Evolutionary conservation across 2,888 invertebrate genomes (phyloP).

Genomic region (Galeruca laticollis): DNA sequence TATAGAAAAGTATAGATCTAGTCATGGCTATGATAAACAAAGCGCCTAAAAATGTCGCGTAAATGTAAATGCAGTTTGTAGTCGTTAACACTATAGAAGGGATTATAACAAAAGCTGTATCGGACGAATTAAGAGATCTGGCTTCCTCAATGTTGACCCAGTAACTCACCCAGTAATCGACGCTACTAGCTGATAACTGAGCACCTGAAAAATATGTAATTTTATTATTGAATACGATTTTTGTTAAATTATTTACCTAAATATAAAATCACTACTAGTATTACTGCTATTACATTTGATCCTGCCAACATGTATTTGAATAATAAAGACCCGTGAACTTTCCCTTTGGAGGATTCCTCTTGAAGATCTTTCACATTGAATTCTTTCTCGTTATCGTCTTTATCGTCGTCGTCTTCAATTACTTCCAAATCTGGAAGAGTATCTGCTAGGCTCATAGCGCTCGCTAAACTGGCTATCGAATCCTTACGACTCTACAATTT

Average conservation of each 20-base stretch:
- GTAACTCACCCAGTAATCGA: slow-evolving; percentile 81
- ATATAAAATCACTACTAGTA: background rate
- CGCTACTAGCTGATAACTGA: slow-evolving; percentile 66
- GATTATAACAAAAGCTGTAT: background rate
- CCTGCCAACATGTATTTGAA: slow-evolving; percentile 69
- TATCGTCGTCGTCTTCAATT: slow-evolving; percentile 61
- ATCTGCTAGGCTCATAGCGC: slow-evolving; percentile 64
- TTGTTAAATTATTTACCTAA: background rate
- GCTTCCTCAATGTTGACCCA: slow-evolving; percentile 66
- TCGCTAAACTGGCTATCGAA: slow-evolving; percentile 60
- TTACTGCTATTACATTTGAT: slow-evolving; percentile 66
- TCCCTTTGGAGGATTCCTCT: slow-evolving; percentile 69
- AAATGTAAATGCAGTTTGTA: slow-evolving; percentile 29
- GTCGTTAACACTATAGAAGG: slow-evolving; percentile 17
- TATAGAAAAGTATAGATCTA: slow-evolving; percentile 35
- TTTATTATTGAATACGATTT: background rate
- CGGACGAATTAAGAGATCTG: background rate
- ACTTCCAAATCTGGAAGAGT: slow-evolving; percentile 58
- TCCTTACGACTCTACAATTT: slow-evolving; percentile 61
- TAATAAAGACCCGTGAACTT: slow-evolving; percentile 72
- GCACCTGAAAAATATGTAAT: slow-evolving; percentile 8
- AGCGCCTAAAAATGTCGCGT: slow-evolving; percentile 9
- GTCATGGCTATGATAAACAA: slow-evolving; percentile 28
- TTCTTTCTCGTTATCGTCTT: slow-evolving; percentile 60
- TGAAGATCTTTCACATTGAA: slow-evolving; percentile 70